Evolutionary conservation across 2,797 vertebrate species (phyloP), one percentile per base, ranked within the genome.

Genomic region (Poecilia wingei): DNA sequence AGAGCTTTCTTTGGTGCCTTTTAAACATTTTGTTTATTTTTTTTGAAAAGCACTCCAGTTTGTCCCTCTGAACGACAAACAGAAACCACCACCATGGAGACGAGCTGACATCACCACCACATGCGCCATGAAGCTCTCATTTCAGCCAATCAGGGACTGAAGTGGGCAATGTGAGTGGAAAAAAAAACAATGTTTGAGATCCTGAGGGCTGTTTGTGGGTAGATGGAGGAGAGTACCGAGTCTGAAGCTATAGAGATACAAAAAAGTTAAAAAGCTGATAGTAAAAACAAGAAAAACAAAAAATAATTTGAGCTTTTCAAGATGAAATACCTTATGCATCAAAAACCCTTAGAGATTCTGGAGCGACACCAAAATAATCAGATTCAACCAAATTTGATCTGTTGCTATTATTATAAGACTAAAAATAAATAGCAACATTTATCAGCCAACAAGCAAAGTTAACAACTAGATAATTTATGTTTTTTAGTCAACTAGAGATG

Each of bases 81-180:
- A 78, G 75, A 72, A 51, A 68, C 75, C 75, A 28, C 78, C 64
- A 55, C 82, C 84, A 87, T 79, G 81, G 89, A 88, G 81, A 88
- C 79, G 0, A 25, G n/a, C 59, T 85, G 53, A 85, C 87, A 76
- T 85, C 89, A 82, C 28, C 41, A 0, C 47, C 39, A 47, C 75
- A 0, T 31, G 57, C 18, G 64, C 77, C 78, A 68, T 0, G 14
- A 75, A 75, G 79, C 31, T 73, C 72, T 70, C 8, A 0, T 57
- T 74, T 78, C 72, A 33, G 79, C 90, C 86, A 88, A 89, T 86
- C 81, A 39, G 66, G 79, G 73, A 18, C 18, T 0, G n/a, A 31
- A 1, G 9, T 0, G 3, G 36, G 55, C 25, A 64, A 45, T 5
- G 28, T 0, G 77, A 4, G 47, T 61, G 39, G 69, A 45, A 73